Base-by-base conservation (phyloP, 2,113 vertebrate species). In the Pithys albifrons region DNA sequence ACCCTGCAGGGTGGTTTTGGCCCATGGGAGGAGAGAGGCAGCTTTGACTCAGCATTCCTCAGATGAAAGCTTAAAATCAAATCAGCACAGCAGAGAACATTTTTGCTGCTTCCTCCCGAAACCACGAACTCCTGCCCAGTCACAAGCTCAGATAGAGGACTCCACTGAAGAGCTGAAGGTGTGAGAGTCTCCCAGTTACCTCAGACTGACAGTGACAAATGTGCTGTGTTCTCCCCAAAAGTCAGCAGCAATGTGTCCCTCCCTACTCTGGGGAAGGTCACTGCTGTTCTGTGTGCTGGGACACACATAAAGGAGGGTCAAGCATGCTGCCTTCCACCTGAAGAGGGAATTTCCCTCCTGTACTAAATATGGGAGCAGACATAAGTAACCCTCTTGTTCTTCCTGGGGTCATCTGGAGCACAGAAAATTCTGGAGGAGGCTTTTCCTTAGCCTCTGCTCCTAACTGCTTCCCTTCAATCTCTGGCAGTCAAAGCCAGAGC, bases 401-500 rank as follows among this genome's bases (percentile, higher is more conserved):
- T 71, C 39, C n/a, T 3, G 7, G 17, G 4, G 29, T 59, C 2
- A 2, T 33, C 48, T 9, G 12, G 17, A 22, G 33, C 33, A 73
- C 67, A 65, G 49, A 59, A 73, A 88, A 52, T 31, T 57, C 69
- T 73, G 58, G 29, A 91, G 33, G 45, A 83, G 45, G 39, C 17
- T 91, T 31, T 83, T 85, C 31, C 41, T 73, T 33, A 39, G 37
- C 28, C 41, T 90, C 27, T 0, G 1, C 31, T 75, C n/a, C 35
- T 6, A 1, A 57, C 4, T 12, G 4, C 69, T 72, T 92, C 46
- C 39, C 28, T 76, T 31, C 4, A 35, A 22, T 29, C 28, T 24
- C 29, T 2, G 8, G 29, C 57, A 72, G 64, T 23, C 10, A 35
- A 35, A 70, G 57, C 41, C 0, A 0, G 9, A 0, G 0, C 0